Base-by-base conservation (phyloP, 64 coral and sea anemone genomes). In the Dendronephthya gigantea region DNA sequence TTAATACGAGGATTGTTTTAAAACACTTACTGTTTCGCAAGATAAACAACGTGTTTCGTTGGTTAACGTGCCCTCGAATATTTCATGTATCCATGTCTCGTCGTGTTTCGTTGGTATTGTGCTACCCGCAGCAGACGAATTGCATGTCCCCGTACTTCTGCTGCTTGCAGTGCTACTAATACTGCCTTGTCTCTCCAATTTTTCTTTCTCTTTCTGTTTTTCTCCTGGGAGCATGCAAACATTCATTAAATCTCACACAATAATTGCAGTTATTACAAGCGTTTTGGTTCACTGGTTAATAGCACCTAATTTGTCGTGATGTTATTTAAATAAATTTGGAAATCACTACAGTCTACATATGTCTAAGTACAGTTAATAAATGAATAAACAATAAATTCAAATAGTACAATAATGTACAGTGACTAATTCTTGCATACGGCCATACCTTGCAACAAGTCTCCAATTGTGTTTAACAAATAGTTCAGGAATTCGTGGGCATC, bases 401-500 rank as follows among this genome's bases (percentile, higher is more conserved):
- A n/a, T n/a, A n/a, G n/a, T n/a, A n/a, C n/a, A n/a, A n/a, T n/a
- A n/a, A n/a, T n/a, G n/a, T n/a, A n/a, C n/a, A n/a, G n/a, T n/a
- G n/a, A n/a, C n/a, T n/a, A n/a, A n/a, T n/a, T n/a, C n/a, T n/a
- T 50, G 52, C 9, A 1, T 22, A 31, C 22, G 1, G 11, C 22
- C 1, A 41, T 91, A 97, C 94, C 90, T 89, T 92, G 92, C 50
- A 97, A 86, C 31, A 97, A 89, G 83, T 97, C 94, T 48, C 88
- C 94, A 84, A 97, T 93, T 31, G 94, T 97, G 86, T 97, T 97
- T 16, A 97, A 84, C 16, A 97, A 56, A 88, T 97, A 97, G 39
- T 97, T 97, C 23, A 97, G 30, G 79, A 97, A 97, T 43, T 97
- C 94, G 87, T 97, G 94, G 12, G 94, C 94, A 97, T 97, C 94